phyloP scores from a whole-genome alignment of 2,888 invertebrate species.

The Acanthopleura granulata region DNA sequence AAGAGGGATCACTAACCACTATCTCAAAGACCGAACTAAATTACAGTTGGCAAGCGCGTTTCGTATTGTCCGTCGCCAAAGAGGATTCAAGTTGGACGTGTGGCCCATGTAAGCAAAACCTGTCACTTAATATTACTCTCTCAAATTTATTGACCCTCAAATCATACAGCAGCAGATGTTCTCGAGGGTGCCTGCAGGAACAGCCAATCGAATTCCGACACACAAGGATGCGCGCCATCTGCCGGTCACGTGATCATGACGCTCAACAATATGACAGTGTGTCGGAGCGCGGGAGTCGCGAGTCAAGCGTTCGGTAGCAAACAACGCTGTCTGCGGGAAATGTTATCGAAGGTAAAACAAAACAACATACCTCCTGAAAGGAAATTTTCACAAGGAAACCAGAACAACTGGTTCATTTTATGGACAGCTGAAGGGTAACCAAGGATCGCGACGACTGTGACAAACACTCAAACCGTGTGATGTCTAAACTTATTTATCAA shows the following conservation, averaged over 20 bases:
- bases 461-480: neutral
- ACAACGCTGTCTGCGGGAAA: neutral
- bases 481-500: neutral
- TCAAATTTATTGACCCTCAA: too few species aligned
- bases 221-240: constrained; percentile 10
- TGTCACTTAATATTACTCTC: too few species aligned
- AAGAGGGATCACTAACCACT: too few species aligned
- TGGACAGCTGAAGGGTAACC: neutral
- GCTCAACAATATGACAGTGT: constrained; percentile 7
- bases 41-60: too few species aligned
- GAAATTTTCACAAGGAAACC: constrained; percentile 8
- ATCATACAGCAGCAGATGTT: neutral
- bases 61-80: too few species aligned
- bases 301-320: neutral
- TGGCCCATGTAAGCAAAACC: too few species aligned
- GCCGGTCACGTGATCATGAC: constrained; percentile 5
- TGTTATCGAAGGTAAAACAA: constrained; percentile 10
- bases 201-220: neutral
- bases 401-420: constrained; percentile 1
- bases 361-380: neutral
- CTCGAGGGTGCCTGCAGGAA: neutral
- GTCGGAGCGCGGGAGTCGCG: neutral
- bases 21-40: too few species aligned
- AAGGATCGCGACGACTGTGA: neutral
- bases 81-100: too few species aligned